A percentile compares a stretch with the other conserved stretches of the same genome.
Evolutionary conservation across 1,140 invertebrate species (phyloP).

Genomic region (Homarus americanus): DNA sequence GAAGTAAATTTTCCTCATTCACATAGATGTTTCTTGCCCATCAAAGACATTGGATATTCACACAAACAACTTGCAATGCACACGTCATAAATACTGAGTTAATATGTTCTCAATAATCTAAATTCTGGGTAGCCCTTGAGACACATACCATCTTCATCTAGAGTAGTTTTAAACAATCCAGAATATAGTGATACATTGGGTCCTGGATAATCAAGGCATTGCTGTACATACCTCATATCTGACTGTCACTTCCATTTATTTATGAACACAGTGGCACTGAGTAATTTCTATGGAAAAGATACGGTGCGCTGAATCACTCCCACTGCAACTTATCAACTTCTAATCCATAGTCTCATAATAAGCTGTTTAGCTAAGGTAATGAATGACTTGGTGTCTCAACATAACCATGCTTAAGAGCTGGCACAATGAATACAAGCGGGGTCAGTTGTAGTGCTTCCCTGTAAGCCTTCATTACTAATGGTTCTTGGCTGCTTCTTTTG

Average conservation of each 20-base stretch:
- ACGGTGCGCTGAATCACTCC: not conserved
- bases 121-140: not conserved
- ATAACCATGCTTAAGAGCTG: not conserved
- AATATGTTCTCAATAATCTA: conserved; percentile 1
- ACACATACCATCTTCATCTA: not conserved
- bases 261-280: not conserved
- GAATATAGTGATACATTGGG: not conserved
- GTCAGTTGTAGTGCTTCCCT: not conserved
- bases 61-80: no score
- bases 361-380: not conserved
- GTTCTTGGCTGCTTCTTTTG: conserved; percentile 92
- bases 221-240: not conserved
- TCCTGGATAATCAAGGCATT: conserved; percentile 5
- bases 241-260: not conserved
- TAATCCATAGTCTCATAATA: not conserved
- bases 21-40: no score
- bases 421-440: not conserved
- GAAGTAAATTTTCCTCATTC: no score
- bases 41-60: no score
- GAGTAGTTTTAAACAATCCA: not conserved
- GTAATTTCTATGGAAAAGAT: not conserved
- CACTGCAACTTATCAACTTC: not conserved
- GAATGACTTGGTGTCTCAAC: not conserved
- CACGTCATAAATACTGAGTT: no score
- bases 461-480: conserved; percentile 74